Base-by-base conservation (phyloP, 1,140 invertebrate species). In the Penaeus indicus region DNA sequence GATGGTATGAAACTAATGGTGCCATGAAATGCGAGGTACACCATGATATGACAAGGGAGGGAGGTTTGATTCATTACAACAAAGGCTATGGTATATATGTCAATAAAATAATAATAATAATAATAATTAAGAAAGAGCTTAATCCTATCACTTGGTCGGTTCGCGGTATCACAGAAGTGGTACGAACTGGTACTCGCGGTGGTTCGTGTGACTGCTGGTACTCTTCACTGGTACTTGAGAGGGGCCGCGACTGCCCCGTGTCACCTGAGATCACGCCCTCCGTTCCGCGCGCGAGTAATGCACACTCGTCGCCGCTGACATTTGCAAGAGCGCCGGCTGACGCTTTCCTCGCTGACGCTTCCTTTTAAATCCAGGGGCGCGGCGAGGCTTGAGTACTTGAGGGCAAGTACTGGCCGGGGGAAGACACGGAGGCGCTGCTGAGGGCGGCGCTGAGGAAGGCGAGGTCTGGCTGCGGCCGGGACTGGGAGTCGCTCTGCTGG, bases 401-500 rank as follows among this genome's bases (percentile, higher is more conserved):
- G 8, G 85, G 21, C 79, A 64, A 88, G 54, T 88, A 88, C 18
- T 42, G 80, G 16, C 47, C 21, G 5, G 86, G 86, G 19, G 86
- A 82, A 72, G 87, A 88, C n/a, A 84, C 72, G 11, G 81, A 88
- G 3, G 81, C 81, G 19, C 19, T 47, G 61, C 81, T 88, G 72
- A 88, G 38, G 61, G 82, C 81, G 81, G 87, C 87, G 38, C 81
- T 77, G 61, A 88, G 81, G 61, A 84, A 67, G 81, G 81, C 87
- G 13, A 88, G 69, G 32, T 88, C 87, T 16, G 87, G 87, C 4
- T n/a, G 38, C 2, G 87, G 87, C 4, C 87, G 67, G 32, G 87
- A 84, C 61, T 88, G 87, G 0, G 97, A 96, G 92, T 97, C 97
- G 82, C 96, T 96, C 78, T 97, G 95, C 38, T 97, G 96, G 8